These are phyloP conservation scores for Drosophila funebris DNA, from an alignment of 1,140 invertebrate genomes.

Conservation along the genomic window DNA sequence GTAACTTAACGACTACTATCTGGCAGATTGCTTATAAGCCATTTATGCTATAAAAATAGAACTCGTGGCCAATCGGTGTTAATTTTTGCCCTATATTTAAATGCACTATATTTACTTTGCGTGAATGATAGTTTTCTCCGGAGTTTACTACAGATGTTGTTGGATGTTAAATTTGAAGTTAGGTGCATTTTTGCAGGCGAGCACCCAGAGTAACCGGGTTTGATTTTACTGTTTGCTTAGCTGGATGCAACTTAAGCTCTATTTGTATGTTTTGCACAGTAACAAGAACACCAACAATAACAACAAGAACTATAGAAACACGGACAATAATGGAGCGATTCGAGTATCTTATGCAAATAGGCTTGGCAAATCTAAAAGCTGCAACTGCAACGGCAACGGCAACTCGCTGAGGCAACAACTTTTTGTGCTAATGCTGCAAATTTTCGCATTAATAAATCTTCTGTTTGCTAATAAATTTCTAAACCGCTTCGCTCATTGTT, in stretches of 20 bases:
- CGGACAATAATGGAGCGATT: constrained; percentile 23
- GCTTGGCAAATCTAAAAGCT: background rate
- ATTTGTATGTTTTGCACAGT: constrained; percentile 57
- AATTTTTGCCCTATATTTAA: background rate
- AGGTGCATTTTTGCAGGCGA: constrained; percentile 13
- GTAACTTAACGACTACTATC: constrained; percentile 9
- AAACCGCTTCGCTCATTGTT: constrained; percentile 40
- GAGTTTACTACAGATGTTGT: background rate
- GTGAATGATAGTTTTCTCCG: background rate
- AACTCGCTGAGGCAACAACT: constrained; percentile 17
- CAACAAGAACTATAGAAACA: constrained; percentile 41
- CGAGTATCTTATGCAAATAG: constrained; percentile 8
- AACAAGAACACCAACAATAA: constrained; percentile 21
- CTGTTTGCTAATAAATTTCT: constrained; percentile 75
- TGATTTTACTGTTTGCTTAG: constrained; percentile 40
- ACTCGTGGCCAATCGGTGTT: background rate
- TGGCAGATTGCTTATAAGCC: background rate
- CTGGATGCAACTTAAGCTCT: constrained; percentile 66
- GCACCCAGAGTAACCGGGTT: background rate
- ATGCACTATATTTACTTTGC: constrained; percentile 35
- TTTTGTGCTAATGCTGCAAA: constrained; percentile 68
- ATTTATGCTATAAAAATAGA: background rate
- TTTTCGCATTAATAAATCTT: constrained; percentile 76
- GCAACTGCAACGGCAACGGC: constrained; percentile 12
- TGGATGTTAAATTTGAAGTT: constrained; percentile 31